Evolutionary conservation across 2,888 invertebrate genomes (phyloP).

Genomic region (Drosophila eohydei): DNA sequence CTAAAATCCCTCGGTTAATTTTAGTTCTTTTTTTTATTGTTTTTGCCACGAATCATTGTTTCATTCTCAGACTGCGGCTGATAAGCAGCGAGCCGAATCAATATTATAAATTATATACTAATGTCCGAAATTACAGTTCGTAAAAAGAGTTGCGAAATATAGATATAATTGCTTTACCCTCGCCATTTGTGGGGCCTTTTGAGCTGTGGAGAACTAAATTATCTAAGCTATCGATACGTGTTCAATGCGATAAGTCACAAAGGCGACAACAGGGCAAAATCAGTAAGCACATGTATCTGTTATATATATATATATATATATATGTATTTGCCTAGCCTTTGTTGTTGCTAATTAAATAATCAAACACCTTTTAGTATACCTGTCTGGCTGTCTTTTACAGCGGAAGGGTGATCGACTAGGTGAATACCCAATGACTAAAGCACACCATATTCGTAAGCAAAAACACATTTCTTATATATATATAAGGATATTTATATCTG

Average conservation of each 20-base stretch:
- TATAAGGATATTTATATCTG: not conserved
- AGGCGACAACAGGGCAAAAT: not conserved
- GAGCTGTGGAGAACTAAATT: not conserved
- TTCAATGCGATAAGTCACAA: constrained; percentile 17
- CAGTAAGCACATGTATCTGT: constrained; percentile 11
- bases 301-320: not conserved
- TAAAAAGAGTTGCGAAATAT: not conserved
- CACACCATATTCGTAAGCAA: not conserved
- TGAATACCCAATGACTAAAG: not conserved
- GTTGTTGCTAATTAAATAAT: constrained; percentile 58
- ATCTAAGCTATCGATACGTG: constrained; percentile 2
- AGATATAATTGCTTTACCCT: constrained; percentile 8
- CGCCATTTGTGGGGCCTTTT: not conserved
- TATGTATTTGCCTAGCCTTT: constrained; percentile 23
- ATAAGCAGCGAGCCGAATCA: constrained; percentile 32
- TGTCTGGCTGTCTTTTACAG: not conserved
- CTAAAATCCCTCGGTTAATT: not conserved
- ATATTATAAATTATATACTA: constrained; percentile 19
- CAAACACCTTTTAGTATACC: constrained; percentile 28
- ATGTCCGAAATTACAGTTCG: constrained; percentile 2
- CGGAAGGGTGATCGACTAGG: not conserved
- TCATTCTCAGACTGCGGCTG: constrained; percentile 10
- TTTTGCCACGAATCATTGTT: constrained; percentile 1
- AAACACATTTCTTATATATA: not conserved
- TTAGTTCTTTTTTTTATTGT: not conserved